Evolutionary conservation across 2,113 vertebrate genomes (phyloP).

Genomic region (Cacatua alba): DNA sequence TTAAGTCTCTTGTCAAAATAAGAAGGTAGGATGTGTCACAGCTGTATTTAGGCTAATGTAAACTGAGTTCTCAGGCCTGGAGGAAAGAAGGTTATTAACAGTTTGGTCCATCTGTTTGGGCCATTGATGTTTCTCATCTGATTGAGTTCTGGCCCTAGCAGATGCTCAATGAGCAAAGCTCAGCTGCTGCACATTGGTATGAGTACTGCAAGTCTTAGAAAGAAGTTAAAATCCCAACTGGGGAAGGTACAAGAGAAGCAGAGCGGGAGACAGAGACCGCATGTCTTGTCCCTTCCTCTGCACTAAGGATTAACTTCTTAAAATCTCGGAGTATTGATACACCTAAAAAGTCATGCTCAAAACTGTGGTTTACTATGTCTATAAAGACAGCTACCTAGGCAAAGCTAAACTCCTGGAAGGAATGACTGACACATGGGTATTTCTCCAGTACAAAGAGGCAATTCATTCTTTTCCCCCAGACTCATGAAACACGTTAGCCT

Average conservation of each 20-base stretch:
- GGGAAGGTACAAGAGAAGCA: background rate
- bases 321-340: background rate
- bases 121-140: background rate
- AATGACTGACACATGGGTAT: background rate
- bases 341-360: background rate
- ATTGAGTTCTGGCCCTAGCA: background rate
- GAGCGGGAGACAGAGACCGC: background rate
- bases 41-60: background rate
- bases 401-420: background rate
- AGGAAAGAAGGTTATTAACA: background rate
- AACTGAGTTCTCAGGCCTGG: background rate
- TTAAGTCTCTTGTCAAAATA: slow-evolving; percentile 45
- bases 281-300: background rate
- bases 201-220: background rate
- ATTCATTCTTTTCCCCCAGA: background rate
- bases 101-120: background rate
- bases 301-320: background rate
- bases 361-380: background rate
- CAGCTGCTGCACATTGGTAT: background rate
- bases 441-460: background rate
- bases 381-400: background rate
- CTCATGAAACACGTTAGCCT: background rate
- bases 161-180: background rate
- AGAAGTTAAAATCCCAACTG: background rate
- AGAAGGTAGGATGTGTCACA: background rate